Conservation (phyloP, 2,113 vertebrate species). For the Haemorhous mexicanus region DNA sequence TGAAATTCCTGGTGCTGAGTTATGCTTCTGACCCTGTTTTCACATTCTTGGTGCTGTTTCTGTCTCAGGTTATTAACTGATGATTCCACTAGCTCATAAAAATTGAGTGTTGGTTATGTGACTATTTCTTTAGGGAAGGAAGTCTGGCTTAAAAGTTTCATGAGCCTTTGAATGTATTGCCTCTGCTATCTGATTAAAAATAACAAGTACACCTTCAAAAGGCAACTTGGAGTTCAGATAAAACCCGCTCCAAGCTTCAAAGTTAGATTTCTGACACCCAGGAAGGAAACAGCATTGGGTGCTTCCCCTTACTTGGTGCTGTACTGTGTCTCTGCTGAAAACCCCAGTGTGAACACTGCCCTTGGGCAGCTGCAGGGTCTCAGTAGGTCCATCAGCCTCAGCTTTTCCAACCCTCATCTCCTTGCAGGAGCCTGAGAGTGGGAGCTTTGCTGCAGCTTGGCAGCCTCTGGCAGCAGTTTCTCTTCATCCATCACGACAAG, state of each 20-base stretch:
- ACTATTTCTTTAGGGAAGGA: not conserved
- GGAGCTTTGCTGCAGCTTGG: not conserved
- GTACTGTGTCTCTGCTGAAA: not conserved
- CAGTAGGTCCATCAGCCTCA: not conserved
- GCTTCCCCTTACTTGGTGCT: not conserved
- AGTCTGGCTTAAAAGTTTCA: not conserved
- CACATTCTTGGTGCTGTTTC: not conserved
- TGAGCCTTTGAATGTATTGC: not conserved
- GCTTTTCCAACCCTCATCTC: not conserved
- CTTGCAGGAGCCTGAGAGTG: accelerated
- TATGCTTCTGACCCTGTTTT: not conserved
- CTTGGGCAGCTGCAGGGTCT: not conserved
- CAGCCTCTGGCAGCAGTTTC: not conserved
- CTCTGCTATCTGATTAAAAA: not conserved
- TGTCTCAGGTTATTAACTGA: not conserved
- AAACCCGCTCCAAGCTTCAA: not conserved
- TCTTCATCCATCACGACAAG: not conserved
- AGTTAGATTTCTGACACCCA: not conserved
- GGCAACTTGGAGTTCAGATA: not conserved
- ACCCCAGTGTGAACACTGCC: accelerated
- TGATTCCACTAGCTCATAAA: not conserved
- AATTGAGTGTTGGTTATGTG: not conserved
- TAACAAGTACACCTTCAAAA: not conserved
- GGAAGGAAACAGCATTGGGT: not conserved
- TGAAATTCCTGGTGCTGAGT: not conserved